These are phyloP conservation scores for Drosophila watanabei DNA, from an alignment of 1,140 invertebrate species.

Conservation along the genomic window DNA sequence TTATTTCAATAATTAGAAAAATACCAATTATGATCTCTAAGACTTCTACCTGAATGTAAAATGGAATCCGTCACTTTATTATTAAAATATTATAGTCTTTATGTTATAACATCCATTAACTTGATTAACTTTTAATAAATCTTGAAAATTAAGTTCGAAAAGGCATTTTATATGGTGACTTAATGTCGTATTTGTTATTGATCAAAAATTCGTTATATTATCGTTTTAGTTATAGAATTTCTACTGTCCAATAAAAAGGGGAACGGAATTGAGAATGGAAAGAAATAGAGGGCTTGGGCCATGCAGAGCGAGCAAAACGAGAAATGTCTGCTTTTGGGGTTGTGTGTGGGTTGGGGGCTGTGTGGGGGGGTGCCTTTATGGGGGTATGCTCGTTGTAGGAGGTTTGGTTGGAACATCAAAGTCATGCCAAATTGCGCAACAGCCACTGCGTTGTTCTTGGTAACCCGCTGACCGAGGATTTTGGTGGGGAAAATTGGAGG, in stretches of 20 bases:
- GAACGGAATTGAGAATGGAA: conserved; percentile 28
- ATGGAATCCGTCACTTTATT: neutral
- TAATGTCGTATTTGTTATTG: too few species aligned
- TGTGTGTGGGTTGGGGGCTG: conserved; percentile 1
- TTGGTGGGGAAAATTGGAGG: neutral
- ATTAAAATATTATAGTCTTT: neutral
- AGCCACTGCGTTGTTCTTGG: conserved; percentile 51
- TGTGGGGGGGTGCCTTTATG: conserved; percentile 6
- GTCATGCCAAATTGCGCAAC: conserved; percentile 77
- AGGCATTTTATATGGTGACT: neutral
- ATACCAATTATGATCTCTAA: neutral
- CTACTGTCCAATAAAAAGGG: conserved; percentile 26
- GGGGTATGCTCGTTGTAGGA: conserved; percentile 6
- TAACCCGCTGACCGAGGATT: conserved; percentile 21
- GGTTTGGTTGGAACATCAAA: conserved; percentile 63
- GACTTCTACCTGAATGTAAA: neutral
- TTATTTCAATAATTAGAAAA: neutral
- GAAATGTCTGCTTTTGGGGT: conserved; percentile 37
- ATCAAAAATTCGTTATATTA: too few species aligned
- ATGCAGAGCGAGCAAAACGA: conserved; percentile 46
- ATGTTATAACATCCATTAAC: neutral
- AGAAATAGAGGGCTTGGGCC: conserved; percentile 59
- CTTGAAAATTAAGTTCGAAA: neutral
- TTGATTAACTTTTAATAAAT: neutral
- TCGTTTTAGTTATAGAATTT: neutral